phyloP scores from a whole-genome alignment of 2,797 vertebrate species.

The Setipinna tenuifilis region DNA sequence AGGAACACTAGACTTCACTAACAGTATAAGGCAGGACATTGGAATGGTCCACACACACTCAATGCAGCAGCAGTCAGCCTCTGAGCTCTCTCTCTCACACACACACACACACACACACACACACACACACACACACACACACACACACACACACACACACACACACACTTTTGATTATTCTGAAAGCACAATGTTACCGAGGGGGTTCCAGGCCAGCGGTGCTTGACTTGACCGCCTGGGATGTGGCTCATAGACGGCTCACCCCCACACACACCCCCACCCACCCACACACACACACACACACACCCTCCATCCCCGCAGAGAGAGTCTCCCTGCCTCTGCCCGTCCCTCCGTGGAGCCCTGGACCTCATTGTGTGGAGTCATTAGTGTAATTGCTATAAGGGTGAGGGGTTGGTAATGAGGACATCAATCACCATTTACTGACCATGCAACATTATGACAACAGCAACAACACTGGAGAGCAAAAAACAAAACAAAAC shows the following conservation, averaged over 20 bases:
- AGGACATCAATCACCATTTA: slow-evolving; percentile 27
- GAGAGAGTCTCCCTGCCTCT: not conserved
- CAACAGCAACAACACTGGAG: not conserved
- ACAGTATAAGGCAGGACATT: not conserved
- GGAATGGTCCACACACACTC: not conserved
- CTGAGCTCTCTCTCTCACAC: not conserved
- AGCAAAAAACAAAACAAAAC: not conserved
- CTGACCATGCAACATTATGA: slow-evolving; percentile 26
- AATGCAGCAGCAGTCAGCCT: not conserved
- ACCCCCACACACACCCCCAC: not conserved
- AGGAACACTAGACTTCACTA: not conserved
- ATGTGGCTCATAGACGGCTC: not conserved
- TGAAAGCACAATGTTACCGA: not conserved
- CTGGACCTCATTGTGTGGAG: not conserved
- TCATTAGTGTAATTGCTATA: slow-evolving; percentile 21
- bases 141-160: slow-evolving; percentile 47
- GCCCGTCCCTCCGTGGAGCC: not conserved
- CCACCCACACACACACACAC: not conserved
- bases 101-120: not conserved
- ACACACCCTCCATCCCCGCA: not conserved
- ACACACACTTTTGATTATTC: not conserved
- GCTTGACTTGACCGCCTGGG: not conserved
- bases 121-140: slow-evolving; percentile 17
- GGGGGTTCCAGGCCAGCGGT: not conserved
- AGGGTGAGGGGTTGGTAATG: slow-evolving; percentile 13